Base-by-base conservation (phyloP, 1,140 invertebrate genomes). In the Magallana angulata region DNA sequence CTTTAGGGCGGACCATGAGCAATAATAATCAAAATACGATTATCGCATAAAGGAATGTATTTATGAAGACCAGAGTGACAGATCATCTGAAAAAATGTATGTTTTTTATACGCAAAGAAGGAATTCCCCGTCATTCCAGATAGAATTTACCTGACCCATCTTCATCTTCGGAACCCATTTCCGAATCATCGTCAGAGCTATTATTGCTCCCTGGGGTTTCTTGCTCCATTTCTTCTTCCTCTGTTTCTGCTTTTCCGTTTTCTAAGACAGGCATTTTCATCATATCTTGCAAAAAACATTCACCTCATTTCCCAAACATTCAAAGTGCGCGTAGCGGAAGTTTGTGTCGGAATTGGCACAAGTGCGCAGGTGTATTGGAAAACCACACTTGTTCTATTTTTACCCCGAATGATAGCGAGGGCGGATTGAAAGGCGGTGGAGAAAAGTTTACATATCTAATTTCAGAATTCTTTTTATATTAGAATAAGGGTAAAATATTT, bases 151-250 rank as follows among this genome's bases (percentile, higher is more conserved):
- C 68, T 76, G 68, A 76, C n/a, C 89, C 96, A 89, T 95, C 95
- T 91, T 96, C 96, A 82, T 95, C 95, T 12, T 90, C 95, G 93
- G 85, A 95, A 93, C 89, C 94, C 88, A 91, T 91, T 30, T 93
- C 93, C 16, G 92, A 91, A 12, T 94, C 94, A 81, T 95, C 93
- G 59, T 94, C 93, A 30, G 92, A 95, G 59, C 93, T 94, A 93
- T 95, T 95, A 83, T 95, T 95, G 62, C 95, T 94, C 57, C 95
- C 95, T 36, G 91, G 92, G 0, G 94, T 94, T 83, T 95, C 95
- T 36, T 95, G 95, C 18, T 96, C 95, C 94, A 95, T 94, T 85
- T 95, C 95, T 85, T 95, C 95, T 62, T 92, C 94, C 88, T 91
- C 93, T 91, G 91, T 95, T 93, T 91, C 95, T 92, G 80, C 94